phyloP scores from a whole-genome alignment of 1,140 invertebrate species.

The Musca domestica region DNA sequence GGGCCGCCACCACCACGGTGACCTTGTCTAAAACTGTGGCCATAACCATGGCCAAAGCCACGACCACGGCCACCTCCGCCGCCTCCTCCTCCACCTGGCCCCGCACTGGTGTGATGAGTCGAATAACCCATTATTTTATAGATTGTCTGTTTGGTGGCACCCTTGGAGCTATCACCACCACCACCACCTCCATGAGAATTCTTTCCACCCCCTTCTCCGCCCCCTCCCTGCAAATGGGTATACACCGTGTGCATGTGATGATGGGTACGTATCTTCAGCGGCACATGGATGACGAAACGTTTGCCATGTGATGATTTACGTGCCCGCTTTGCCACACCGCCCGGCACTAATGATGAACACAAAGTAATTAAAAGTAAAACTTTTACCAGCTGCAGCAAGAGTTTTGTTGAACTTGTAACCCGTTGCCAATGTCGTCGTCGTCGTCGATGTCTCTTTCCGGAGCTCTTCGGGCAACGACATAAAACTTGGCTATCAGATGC shows the following conservation, averaged over 20 bases:
- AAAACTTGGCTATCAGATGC: too few relatives aligned
- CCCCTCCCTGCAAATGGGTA: conserved; percentile 32
- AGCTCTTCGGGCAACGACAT: too few relatives aligned
- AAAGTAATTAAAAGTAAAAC: conserved; percentile 8
- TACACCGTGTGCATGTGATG: conserved; percentile 50
- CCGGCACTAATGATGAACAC: neutral
- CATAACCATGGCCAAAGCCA: neutral
- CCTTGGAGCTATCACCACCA: neutral
- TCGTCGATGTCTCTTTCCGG: too few relatives aligned
- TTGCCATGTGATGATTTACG: conserved; percentile 27
- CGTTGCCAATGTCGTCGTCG: neutral
- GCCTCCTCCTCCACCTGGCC: conserved; percentile 2
- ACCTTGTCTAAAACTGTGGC: conserved; percentile 28
- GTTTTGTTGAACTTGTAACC: conserved; percentile 5
- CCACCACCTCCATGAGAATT: neutral
- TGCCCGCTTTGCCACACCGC: conserved; percentile 26
- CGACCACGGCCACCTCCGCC: conserved; percentile 2
- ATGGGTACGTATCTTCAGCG: conserved; percentile 46
- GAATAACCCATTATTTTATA: conserved; percentile 24
- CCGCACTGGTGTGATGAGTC: conserved; percentile 26
- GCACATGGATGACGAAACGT: conserved; percentile 48
- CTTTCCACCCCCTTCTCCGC: conserved; percentile 17
- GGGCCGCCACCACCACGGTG: neutral
- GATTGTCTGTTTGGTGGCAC: conserved; percentile 11
- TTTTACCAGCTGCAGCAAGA: neutral